Percentiles rank a stretch among this genome's conserved stretches.
These are phyloP conservation scores for Chaunax sp. DNA, from an alignment of 2,797 vertebrate species.

Conservation along the genomic window DNA sequence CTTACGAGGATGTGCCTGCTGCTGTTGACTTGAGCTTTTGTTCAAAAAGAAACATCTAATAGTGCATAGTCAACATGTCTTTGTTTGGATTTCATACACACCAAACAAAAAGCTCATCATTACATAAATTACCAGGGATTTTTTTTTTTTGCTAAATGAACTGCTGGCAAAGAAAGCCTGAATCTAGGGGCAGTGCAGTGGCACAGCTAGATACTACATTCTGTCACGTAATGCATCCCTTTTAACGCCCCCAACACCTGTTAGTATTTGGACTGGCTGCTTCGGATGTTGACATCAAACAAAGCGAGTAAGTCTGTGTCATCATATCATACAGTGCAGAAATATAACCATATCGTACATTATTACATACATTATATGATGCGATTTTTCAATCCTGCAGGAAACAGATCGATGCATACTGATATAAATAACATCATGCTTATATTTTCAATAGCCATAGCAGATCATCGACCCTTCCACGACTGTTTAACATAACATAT, in stretches of 20 bases:
- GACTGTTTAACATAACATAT: too few relatives aligned
- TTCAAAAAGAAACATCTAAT: constrained; percentile 9
- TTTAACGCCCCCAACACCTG: constrained; percentile 5
- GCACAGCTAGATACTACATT: too few relatives aligned
- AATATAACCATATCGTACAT: not conserved
- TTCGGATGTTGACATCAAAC: not conserved
- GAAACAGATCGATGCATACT: too few relatives aligned
- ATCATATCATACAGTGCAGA: not conserved
- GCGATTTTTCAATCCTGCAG: too few relatives aligned
- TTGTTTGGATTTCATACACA: constrained; percentile 3
- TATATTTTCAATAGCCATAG: too few relatives aligned
- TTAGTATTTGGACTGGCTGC: not conserved
- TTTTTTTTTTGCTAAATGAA: constrained; percentile 19
- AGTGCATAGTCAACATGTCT: not conserved
- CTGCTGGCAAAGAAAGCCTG: constrained; percentile 8
- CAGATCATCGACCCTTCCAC: too few relatives aligned
- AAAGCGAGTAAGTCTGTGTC: not conserved
- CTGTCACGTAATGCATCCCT: not conserved
- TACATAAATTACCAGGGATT: constrained; percentile 12
- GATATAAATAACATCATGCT: too few relatives aligned
- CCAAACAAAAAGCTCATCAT: constrained; percentile 13
- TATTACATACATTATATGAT: not conserved
- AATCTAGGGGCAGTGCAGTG: not conserved
- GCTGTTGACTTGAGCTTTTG: constrained; percentile 19
- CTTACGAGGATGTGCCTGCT: constrained; percentile 18